A percentile compares a stretch with the other conserved stretches of the same genome.
Evolutionary conservation across 2,797 vertebrate genomes (phyloP).

Genomic region (Lacerta viridis): DNA sequence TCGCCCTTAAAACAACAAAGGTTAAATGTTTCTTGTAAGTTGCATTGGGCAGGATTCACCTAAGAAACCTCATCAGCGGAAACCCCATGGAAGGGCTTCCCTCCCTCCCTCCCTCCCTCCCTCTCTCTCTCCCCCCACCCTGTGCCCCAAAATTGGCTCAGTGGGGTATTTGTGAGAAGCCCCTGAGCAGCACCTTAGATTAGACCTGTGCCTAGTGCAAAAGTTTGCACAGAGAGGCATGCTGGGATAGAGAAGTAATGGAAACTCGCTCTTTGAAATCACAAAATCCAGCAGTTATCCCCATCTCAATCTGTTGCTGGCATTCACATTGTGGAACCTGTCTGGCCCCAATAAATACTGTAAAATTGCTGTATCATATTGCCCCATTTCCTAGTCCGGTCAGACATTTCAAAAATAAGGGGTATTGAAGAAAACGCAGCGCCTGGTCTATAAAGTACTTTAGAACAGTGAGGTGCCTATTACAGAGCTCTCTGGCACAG

Average conservation of each 20-base stretch:
- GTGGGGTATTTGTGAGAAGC: too few species aligned
- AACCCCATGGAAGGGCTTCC: too few species aligned
- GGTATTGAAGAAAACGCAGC: not conserved
- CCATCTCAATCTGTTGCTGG: not conserved
- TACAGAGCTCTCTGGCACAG: not conserved
- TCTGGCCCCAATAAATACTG: not conserved
- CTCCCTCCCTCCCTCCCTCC: too few species aligned
- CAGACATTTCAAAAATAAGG: not conserved
- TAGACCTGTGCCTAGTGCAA: not conserved
- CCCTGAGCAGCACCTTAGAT: not conserved
- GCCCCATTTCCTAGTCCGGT: not conserved
- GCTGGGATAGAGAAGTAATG: not conserved
- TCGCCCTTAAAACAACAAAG: not conserved
- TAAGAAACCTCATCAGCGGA: too few species aligned
- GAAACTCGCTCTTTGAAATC: not conserved
- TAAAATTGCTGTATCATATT: not conserved
- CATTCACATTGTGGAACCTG: not conserved
- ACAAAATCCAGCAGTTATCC: not conserved
- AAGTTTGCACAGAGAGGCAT: not conserved
- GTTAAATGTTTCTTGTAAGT: not conserved
- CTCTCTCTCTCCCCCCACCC: too few species aligned
- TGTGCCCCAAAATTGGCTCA: too few species aligned
- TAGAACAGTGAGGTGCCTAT: not conserved
- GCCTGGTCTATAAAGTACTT: not conserved
- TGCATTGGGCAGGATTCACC: too few species aligned